Evolutionary conservation across 2,797 vertebrate species (phyloP), one percentile per base, ranked within the genome.

Genomic region (Micromesistius poutassou): DNA sequence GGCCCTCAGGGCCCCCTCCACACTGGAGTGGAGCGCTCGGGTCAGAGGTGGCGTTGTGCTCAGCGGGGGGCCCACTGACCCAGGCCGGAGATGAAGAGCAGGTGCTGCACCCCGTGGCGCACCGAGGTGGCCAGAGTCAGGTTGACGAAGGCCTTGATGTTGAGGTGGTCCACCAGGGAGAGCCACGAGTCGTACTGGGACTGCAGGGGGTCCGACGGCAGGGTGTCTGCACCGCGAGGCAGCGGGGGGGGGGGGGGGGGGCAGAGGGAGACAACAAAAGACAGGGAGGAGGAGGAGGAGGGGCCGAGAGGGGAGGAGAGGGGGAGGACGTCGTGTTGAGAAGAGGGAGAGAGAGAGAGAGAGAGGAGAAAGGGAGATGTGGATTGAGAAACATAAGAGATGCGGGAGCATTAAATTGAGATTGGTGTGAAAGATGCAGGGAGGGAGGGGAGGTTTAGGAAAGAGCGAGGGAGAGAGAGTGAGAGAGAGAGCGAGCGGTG

Each of bases 111-210:
- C 0, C 97, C 97, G 0, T 95, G 95, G 36, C 96, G 92, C 35
- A 98, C 94, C 0, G 96, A 96, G 81, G 94, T 89, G 0, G 96
- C 94, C 30, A 98, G 85, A 0, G 96, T 98, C 83, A 98, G 91
- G 91, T 96, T 97, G 83, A 97, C 94, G 0, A 98, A 98, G 2
- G 97, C 95, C 83, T 98, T 98, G 88, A 98, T 95, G 10, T 97
- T 97, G n/a, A 98, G 91, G 80, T 96, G 93, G 89, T 97, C 97
- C 72, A 97, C 96, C 84, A 98, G 91, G 33, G 94, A 94, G 81
- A 98, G 84, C 97, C 97, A 98, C 0, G 95, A 96, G 80, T 97
- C 96, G 3, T 96, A 95, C 88, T 96, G 95, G 31, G 93, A 85
- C 87, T 96, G 96, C 72, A 98, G 93, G 0, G 97, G 97, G 82